Evolutionary conservation across 2,113 vertebrate genomes (phyloP), one percentile per base, ranked within the genome.

Genomic region (Anolis sagrei): DNA sequence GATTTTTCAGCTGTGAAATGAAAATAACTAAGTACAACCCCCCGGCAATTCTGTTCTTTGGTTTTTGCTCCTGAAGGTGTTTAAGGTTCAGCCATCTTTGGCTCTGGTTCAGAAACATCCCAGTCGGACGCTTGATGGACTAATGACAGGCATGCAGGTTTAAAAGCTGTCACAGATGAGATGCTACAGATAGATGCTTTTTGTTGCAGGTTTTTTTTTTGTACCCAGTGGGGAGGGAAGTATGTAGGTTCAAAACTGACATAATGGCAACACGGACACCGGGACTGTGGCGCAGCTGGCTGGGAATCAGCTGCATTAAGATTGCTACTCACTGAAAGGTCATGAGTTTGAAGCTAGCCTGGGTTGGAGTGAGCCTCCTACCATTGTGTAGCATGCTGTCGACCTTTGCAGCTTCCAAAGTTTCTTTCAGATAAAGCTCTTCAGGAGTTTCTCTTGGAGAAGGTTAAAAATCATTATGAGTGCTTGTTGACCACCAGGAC

Each of bases 21-120:
- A 34, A 81, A 39, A 58, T 14, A 19, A 75, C 29, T 11, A 21
- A 44, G 44, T 27, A 18, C 34, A 36, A 69, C 51, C 29, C 29
- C 27, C 39, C 82, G 82, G 61, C 76, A 61, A 84, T 87, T 68
- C n/a, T 80, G 76, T 76, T 87, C 62, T 73, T 89, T 88, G 88
- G 14, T 36, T 85, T 79, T 85, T 79, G 9, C n/a, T 72, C 27
- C 29, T 78, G 0, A 0, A 90, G 82, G 54, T 86, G 58, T 68
- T 66, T 82, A 88, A 76, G 70, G 70, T 0, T 88, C 34, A 89
- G 79, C 74, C 36, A 83, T 89, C 81, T 83, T 73, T 86, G 78
- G 75, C 32, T 79, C 18, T 73, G 54, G 88, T 73, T 78, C 76
- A 88, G 88, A 44, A 44, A 89, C 85, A 62, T 82, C 72, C 54